A percentile compares a stretch with the other conserved stretches of the same genome.
Evolutionary conservation across 2,797 vertebrate species (phyloP).

Genomic region (Sebastiscus albofasciatus): DNA sequence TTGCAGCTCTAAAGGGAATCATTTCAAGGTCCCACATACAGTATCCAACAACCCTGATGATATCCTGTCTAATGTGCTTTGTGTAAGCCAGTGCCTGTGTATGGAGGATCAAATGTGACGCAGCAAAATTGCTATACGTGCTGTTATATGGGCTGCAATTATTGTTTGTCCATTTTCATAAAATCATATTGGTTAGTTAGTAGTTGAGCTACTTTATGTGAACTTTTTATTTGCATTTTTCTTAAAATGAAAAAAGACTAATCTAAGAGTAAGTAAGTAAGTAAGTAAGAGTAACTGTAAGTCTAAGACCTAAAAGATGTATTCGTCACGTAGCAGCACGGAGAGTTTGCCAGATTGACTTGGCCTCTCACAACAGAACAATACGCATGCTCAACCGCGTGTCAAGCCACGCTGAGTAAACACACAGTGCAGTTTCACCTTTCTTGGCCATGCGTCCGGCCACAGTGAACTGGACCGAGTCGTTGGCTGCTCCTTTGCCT

Average conservation of each 20-base stretch:
- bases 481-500: conserved; percentile 86
- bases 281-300: no score
- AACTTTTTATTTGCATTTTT: accelerated
- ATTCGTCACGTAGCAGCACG: background rate
- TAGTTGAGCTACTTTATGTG: background rate
- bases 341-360: background rate
- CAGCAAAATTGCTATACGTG: background rate
- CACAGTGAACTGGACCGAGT: conserved; percentile 86
- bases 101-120: background rate
- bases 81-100: background rate
- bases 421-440: conserved; percentile 63
- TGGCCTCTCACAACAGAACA: background rate
- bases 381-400: background rate
- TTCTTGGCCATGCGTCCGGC: conserved; percentile 86
- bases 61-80: background rate
- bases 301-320: background rate
- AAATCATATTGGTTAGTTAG: background rate
- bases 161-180: background rate
- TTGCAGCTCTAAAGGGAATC: background rate
- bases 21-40: background rate
- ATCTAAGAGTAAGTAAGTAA: no score
- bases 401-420: background rate
- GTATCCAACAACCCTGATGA: background rate
- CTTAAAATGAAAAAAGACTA: no score
- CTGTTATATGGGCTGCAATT: background rate